Evolutionary conservation across 2,888 invertebrate genomes (phyloP), one percentile per base, ranked within the genome.

Genomic region (Ennomos erosarius): DNA sequence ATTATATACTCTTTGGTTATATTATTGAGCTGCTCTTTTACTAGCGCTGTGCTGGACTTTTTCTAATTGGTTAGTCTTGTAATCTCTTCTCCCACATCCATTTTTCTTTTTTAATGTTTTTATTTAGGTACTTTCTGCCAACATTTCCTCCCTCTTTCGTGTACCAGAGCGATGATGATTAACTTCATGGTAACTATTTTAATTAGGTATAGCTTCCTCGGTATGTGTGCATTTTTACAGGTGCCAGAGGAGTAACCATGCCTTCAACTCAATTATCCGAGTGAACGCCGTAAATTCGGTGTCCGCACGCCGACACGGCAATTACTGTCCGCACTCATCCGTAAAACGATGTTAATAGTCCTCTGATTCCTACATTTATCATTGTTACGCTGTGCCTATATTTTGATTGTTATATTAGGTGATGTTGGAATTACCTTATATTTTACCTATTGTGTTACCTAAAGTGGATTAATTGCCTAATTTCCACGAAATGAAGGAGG

Each of bases 281-380:
- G 76, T 78, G 85, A 70, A 79, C 71, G 81, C 87, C 80, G 89
- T 91, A 90, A 88, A 90, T 90, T 86, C 82, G 77, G 78, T 80
- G 86, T 82, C 86, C 84, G 82, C 85, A 83, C 82, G 82, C 87
- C 87, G 87, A 87, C 88, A 86, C 84, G 87, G 85, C 90, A 88
- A 90, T 91, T 91, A 90, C 88, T 90, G 90, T 88, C 90, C 84
- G 84, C 88, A 84, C 85, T 90, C 90, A 88, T 90, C 90, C 89
- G 87, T 87, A 88, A 88, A 89, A 88, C 88, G 86, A 84, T 85
- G 87, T 87, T 89, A 88, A 90, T 90, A 88, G 86, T 84, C 78
- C 88, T 82, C 81, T 87, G 88, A 88, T 88, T 89, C 79, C 79
- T 79, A 78, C 82, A 84, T 85, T 87, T 84, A 85, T 85, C 83